Conservation (phyloP, 2,888 invertebrate species). For the Chouioia cunea region DNA sequence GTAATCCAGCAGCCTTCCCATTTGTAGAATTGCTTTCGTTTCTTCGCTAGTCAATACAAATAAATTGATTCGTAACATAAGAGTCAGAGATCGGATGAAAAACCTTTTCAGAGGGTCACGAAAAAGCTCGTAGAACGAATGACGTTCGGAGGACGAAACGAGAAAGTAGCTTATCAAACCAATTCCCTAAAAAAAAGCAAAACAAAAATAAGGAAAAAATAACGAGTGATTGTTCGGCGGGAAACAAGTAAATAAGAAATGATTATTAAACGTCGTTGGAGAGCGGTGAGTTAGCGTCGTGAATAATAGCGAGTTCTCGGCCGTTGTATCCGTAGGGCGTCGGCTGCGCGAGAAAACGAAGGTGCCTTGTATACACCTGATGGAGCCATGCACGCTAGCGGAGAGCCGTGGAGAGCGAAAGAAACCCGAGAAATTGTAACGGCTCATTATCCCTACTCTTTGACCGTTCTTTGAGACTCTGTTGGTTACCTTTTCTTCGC, state of each 20-base stretch:
- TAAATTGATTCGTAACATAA: constrained; percentile 7
- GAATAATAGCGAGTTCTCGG: constrained; percentile 10
- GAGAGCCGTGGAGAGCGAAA: constrained; percentile 9
- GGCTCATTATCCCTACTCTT: constrained; percentile 41
- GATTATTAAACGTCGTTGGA: too few relatives aligned
- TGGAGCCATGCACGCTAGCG: background rate
- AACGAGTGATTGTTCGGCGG: too few relatives aligned
- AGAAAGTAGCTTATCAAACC: too few relatives aligned
- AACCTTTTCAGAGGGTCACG: background rate
- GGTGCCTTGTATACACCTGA: constrained; percentile 21
- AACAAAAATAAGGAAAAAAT: too few relatives aligned
- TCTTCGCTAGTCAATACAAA: constrained; percentile 10
- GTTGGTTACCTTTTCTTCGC: too few relatives aligned
- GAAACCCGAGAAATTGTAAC: constrained; percentile 38
- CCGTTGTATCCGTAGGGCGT: background rate
- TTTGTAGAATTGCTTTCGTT: background rate
- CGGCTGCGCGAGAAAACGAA: background rate
- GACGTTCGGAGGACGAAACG: too few relatives aligned
- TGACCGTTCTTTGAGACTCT: constrained; percentile 2
- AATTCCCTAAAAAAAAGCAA: too few relatives aligned
- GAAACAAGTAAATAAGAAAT: too few relatives aligned
- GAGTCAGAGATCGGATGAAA: constrained; percentile 1
- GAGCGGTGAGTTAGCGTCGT: too few relatives aligned
- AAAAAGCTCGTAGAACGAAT: too few relatives aligned
- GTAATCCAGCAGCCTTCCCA: background rate